Percentiles rank a stretch among this genome's conserved stretches.
Evolutionary conservation across 2,888 invertebrate genomes (phyloP).

Genomic region (Timandra comae): DNA sequence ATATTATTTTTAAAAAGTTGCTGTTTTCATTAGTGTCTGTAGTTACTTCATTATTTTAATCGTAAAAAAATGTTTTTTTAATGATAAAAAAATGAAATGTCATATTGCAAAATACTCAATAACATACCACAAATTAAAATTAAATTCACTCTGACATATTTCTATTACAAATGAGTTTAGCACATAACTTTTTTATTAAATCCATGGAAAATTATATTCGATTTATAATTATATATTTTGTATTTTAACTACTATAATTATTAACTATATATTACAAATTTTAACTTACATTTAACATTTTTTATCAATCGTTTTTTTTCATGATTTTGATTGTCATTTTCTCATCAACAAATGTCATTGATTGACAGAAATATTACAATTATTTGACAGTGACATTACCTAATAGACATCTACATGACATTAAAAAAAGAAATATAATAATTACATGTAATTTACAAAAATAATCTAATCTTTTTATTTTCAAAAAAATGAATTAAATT

Average conservation of each 20-base stretch:
- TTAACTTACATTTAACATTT: conserved; percentile 66
- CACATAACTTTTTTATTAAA: conserved; percentile 68
- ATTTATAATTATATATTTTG: conserved; percentile 74
- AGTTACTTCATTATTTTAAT: too few species aligned
- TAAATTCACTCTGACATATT: conserved; percentile 4
- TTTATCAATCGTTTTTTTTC: conserved; percentile 64
- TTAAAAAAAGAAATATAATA: too few species aligned
- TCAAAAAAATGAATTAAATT: too few species aligned
- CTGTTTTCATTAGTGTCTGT: too few species aligned
- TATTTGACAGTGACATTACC: not conserved
- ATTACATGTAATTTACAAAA: too few species aligned
- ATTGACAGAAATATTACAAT: too few species aligned
- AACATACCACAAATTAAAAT: conserved; percentile 7
- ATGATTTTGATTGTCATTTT: conserved; percentile 48
- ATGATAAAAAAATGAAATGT: conserved; percentile 1
- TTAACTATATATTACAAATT: conserved; percentile 76
- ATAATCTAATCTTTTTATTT: too few species aligned
- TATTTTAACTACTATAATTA: conserved; percentile 75
- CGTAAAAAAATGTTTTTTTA: conserved; percentile 1
- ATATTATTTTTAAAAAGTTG: too few species aligned
- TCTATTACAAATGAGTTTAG: conserved; percentile 38
- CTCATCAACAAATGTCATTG: too few species aligned
- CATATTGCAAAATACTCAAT: conserved; percentile 6
- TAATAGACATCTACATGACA: too few species aligned
- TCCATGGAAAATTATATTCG: conserved; percentile 75